These are phyloP conservation scores for Bubalus kerabau DNA, from an alignment of 2,113 vertebrate species.

Conservation along the genomic window DNA sequence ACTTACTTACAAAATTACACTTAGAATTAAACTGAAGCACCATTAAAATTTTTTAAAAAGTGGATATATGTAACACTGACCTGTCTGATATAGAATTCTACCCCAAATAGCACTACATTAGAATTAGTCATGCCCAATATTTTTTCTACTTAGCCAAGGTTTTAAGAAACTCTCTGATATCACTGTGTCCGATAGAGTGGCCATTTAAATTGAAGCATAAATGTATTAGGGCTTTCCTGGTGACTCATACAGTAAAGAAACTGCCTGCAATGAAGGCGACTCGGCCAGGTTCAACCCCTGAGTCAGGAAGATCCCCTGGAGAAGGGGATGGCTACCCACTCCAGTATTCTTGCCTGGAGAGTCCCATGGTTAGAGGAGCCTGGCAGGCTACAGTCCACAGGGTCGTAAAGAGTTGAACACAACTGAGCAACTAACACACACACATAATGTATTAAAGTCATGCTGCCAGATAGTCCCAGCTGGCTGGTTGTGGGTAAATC, in stretches of 20 bases:
- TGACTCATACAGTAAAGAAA: background rate
- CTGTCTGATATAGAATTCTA: background rate
- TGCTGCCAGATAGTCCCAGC: background rate
- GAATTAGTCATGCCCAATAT: accelerated
- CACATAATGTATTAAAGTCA: background rate
- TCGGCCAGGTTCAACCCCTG: background rate
- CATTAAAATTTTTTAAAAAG: background rate
- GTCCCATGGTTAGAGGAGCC: background rate
- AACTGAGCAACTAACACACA: background rate
- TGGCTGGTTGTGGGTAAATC: background rate
- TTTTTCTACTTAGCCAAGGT: no score
- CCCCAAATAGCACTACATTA: background rate
- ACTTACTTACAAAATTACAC: background rate
- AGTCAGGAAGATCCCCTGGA: background rate
- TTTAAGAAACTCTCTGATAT: background rate
- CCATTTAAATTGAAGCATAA: background rate
- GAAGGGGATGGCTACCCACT: background rate
- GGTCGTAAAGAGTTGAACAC: background rate
- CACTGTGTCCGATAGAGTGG: accelerated
- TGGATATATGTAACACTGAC: background rate
- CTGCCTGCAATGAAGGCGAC: background rate
- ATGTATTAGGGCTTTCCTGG: background rate
- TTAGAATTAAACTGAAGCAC: background rate
- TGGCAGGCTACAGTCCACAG: background rate
- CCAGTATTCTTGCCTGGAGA: background rate